Base-by-base conservation (phyloP, 1,140 invertebrate genomes). In the Drosophila sproati region DNA sequence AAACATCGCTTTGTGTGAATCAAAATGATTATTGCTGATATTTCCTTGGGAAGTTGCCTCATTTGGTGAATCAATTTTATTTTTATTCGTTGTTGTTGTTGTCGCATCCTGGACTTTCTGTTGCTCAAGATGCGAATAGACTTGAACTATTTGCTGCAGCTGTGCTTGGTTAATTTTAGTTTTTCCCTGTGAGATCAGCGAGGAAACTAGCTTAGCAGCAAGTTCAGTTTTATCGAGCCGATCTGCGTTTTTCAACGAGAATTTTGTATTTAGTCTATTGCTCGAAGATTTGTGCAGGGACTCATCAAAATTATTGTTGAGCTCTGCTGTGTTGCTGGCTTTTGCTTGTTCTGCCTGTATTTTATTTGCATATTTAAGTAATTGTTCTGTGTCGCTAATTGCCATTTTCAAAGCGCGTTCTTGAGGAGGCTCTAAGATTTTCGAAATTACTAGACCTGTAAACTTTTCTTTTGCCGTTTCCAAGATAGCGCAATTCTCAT, bases 401-500 rank as follows among this genome's bases (percentile, higher is more conserved):
- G 81, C 91, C 35, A 72, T 82, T 20, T 86, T 91, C 3, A 92
- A 37, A 20, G 79, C 82, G 4, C 73, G 57, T 37, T 89, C 77
- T 43, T 92, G 87, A 3, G 56, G 34, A 10, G 77, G 37, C 43
- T 92, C 81, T 12, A 89, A 66, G 7, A 92, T 79, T 52, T 87
- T 77, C 1, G 91, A 80, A 43, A 91, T 73, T 12, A 92, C 28
- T 5, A 92, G 56, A 41, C 91, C 91, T 8, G 77, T 91, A 56
- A 92, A 89, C 34, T 92, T 92, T 55, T 91, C 91, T 7, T 79
- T 91, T 5, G 73, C 74, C 0, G 83, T 92, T 71, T 92, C 87
- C 47, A 92, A 57, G 28, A 92, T 60, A 4, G 71, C 43, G 56
- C 81, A 91, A 37, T 92, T 92, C 29, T 89, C 81, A 3, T 20